phyloP scores from a whole-genome alignment of 2,113 vertebrate species.

The Pithys albifrons region DNA sequence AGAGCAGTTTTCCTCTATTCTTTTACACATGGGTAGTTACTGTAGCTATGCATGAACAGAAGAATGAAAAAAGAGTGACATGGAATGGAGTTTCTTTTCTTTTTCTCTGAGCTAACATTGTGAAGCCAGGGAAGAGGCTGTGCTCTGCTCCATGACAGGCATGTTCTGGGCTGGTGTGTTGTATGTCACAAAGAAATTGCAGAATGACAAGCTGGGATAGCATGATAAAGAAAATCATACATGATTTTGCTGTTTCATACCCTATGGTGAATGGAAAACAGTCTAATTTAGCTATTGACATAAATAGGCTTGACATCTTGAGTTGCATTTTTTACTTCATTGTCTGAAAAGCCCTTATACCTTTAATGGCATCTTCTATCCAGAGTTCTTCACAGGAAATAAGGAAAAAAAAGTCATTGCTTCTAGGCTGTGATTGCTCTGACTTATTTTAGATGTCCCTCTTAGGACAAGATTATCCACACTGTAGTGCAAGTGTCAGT shows the following conservation, averaged over 20 bases:
- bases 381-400: background rate
- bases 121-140: background rate
- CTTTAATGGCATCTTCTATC: background rate
- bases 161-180: background rate
- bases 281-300: background rate
- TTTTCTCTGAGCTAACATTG: background rate
- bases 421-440: background rate
- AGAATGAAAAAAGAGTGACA: background rate
- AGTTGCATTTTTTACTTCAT: background rate
- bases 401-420: background rate
- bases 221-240: background rate
- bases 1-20: background rate
- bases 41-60: background rate
- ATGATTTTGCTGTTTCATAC: background rate
- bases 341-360: background rate
- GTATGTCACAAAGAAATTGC: background rate
- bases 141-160: accelerated
- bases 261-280: background rate
- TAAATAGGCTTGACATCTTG: background rate
- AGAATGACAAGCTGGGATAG: background rate
- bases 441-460: background rate
- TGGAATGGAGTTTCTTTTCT: background rate
- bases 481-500: background rate
- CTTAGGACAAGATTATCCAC: background rate
- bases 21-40: background rate